Evolutionary conservation across 2,888 invertebrate species (phyloP).

Genomic region (Crocallis elinguaria): DNA sequence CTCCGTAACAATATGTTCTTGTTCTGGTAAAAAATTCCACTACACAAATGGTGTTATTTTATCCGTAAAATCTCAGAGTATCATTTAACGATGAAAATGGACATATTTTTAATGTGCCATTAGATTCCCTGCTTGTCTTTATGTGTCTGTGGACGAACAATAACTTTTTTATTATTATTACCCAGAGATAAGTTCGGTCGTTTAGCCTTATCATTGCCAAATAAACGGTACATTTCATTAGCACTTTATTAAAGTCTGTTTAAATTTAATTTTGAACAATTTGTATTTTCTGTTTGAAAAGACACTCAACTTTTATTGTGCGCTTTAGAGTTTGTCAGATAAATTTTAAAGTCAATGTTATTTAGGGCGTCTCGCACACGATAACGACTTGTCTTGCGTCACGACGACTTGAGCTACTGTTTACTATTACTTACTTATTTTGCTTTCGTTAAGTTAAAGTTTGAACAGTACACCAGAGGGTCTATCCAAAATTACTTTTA

Average conservation of each 20-base stretch:
- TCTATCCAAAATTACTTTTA: no score
- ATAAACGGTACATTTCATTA: constrained; percentile 46
- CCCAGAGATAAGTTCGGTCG: constrained; percentile 53
- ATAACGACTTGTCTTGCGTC: no score
- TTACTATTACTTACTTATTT: no score
- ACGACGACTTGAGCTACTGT: no score
- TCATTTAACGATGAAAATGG: constrained; percentile 61
- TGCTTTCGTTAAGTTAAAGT: no score
- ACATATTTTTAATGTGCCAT: constrained; percentile 72
- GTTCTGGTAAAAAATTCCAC: constrained; percentile 20
- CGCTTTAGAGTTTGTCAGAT: constrained; percentile 4
- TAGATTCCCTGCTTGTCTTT: constrained; percentile 59
- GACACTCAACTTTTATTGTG: constrained; percentile 2
- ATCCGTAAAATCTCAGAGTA: constrained; percentile 59
- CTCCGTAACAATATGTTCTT: no score
- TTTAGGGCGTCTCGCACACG: background rate
- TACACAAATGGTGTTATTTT: constrained; percentile 42
- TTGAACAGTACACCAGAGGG: no score
- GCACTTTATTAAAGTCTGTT: constrained; percentile 21
- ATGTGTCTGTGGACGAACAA: constrained; percentile 50
- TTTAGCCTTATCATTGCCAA: constrained; percentile 47
- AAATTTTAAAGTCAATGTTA: constrained; percentile 2
- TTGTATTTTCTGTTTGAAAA: constrained; percentile 19
- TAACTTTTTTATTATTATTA: constrained; percentile 66
- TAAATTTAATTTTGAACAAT: constrained; percentile 22